Conservation (phyloP, 1,140 invertebrate species). For the Drosophila sp. region DNA sequence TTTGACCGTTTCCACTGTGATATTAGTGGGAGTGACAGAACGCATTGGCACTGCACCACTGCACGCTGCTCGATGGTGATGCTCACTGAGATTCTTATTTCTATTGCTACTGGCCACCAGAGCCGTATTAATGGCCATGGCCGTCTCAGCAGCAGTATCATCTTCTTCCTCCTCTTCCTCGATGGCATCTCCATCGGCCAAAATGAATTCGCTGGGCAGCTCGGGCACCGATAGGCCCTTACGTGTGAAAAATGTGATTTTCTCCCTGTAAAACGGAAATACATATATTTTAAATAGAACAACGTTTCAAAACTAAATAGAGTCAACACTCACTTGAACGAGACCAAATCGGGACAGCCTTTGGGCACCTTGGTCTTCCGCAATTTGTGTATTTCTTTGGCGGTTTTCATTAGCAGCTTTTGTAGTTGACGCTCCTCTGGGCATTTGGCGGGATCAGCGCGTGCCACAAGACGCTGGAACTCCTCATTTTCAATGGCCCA, state of each 20-base stretch:
- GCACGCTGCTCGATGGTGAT: constrained; percentile 56
- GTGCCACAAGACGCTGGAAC: constrained; percentile 90
- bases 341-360: constrained; percentile 94
- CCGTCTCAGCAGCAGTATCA: constrained; percentile 73
- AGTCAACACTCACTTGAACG: constrained; percentile 92
- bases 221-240: constrained; percentile 90
- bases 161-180: constrained; percentile 74
- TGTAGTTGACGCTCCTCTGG: constrained; percentile 91
- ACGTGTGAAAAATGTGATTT: constrained; percentile 97
- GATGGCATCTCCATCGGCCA: constrained; percentile 73
- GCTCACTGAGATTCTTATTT: constrained; percentile 82
- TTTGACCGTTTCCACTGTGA: background rate
- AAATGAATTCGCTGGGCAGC: constrained; percentile 86
- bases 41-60: constrained; percentile 48
- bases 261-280: constrained; percentile 88
- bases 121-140: constrained; percentile 79
- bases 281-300: constrained; percentile 55
- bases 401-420: constrained; percentile 92
- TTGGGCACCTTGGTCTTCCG: constrained; percentile 93
- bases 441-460: constrained; percentile 86
- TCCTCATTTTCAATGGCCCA: constrained; percentile 95
- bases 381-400: constrained; percentile 94
- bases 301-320: background rate
- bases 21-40: constrained; percentile 22
- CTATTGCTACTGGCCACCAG: constrained; percentile 79